Base-by-base conservation (phyloP, 2,888 invertebrate genomes). In the Lymantria dispar region DNA sequence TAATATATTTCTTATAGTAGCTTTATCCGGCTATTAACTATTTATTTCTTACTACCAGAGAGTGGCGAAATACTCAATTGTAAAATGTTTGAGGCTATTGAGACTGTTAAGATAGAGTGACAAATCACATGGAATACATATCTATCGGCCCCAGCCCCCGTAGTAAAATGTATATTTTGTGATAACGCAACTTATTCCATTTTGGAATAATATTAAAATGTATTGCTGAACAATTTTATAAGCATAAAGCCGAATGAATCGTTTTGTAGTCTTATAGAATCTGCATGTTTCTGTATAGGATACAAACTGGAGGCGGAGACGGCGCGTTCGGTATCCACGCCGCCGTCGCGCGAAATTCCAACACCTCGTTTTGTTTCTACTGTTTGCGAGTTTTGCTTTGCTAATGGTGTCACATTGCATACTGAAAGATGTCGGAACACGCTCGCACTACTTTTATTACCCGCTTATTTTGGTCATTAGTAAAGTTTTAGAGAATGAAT, bases 351-450 rank as follows among this genome's bases (percentile, higher is more conserved):
- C 82, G 74, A 84, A 84, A 85, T 87, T 79, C 85, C 83, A 50
- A 47, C 74, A 63, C 60, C 68, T 77, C 72, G 69, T 78, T 80
- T 86, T 86, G 75, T 70, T 87, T 65, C 64, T 80, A 78, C 85
- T 86, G 83, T 82, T 75, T 67, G 63, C 68, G 68, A 74, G 73
- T 70, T 76, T 78, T 73, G 71, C 73, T 66, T 64, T 74, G 70
- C 79, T 86, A 87, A 88, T 87, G 86, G 87, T 87, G 87, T 87
- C 87, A 86, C 87, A 87, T 87, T 84, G 85, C 87, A 80, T 74
- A 78, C 76, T 82, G 72, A 76, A 77, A 76, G 78, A 74, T 80
- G 79, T 81, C 81, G 78, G 76, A 78, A 76, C 70, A 76, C 65
- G 66, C 60, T 63, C 67, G 42, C 59, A 63, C 60, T 78, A 50